Evolutionary conservation across 2,113 vertebrate species (phyloP).

Genomic region (Bujurquina vittata): DNA sequence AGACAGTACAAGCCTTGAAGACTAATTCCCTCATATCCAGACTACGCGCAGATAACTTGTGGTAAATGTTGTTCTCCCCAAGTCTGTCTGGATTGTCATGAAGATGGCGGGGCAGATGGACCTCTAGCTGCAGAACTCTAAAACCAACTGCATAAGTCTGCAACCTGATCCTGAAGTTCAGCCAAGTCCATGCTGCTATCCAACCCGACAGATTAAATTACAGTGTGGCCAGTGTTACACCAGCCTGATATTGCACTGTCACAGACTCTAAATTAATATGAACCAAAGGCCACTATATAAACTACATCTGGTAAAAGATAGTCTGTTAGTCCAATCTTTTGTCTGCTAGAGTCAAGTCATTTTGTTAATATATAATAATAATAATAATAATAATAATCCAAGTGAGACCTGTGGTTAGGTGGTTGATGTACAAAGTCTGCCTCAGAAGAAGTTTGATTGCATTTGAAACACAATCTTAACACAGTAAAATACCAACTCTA

Average conservation of each 20-base stretch:
- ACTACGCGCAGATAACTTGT: not conserved
- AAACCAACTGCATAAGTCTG: slow-evolving; percentile 51
- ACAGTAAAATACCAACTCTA: not conserved
- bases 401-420: not conserved
- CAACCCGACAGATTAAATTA: slow-evolving; percentile 73
- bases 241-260: slow-evolving; percentile 41
- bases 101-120: slow-evolving; percentile 1
- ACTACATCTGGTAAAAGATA: slow-evolving; percentile 5
- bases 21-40: slow-evolving; percentile 82
- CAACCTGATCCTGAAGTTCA: slow-evolving; percentile 72
- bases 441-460: not conserved
- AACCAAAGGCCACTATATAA: slow-evolving; percentile 28
- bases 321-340: not conserved
- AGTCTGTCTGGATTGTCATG: slow-evolving; percentile 1
- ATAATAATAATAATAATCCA: not conserved
- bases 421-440: not conserved
- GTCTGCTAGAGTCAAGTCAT: not conserved
- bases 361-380: not conserved
- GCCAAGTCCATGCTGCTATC: slow-evolving; percentile 61
- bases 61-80: slow-evolving; percentile 2
- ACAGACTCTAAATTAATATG: slow-evolving; percentile 44
- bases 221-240: slow-evolving; percentile 49
- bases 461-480: too few species aligned
- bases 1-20: slow-evolving; percentile 77
- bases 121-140: slow-evolving; percentile 28